These are phyloP conservation scores for Auanema freiburgensis DNA, from an alignment of 2,888 invertebrate genomes.

Conservation along the genomic window DNA sequence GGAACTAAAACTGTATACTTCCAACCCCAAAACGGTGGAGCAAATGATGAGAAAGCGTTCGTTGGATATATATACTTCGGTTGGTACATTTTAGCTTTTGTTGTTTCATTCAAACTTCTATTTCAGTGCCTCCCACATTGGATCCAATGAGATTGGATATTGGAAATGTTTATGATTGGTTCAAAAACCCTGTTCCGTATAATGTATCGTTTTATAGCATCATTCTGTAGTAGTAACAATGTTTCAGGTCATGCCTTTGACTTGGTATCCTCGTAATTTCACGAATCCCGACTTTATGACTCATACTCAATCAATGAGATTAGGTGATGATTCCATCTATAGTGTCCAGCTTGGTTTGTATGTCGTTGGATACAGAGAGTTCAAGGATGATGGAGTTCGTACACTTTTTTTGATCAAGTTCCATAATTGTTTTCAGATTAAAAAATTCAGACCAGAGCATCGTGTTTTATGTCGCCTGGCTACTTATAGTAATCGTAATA, in stretches of 20 bases:
- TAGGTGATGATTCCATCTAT: constrained; percentile 59
- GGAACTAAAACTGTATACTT: constrained; percentile 63
- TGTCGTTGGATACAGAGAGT: constrained; percentile 62
- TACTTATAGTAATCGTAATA: constrained; percentile 59
- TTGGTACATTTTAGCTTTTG: constrained; percentile 16
- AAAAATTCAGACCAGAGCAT: constrained; percentile 62
- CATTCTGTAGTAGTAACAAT: background rate
- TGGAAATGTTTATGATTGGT: constrained; percentile 62
- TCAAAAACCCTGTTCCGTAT: constrained; percentile 57
- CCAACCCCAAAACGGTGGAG: constrained; percentile 58
- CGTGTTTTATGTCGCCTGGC: constrained; percentile 53
- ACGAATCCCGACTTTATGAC: constrained; percentile 55
- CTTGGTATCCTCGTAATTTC: constrained; percentile 64
- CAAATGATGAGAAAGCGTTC: constrained; percentile 62
- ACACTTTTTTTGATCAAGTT: no score
- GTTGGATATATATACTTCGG: constrained; percentile 64
- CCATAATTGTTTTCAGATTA: constrained; percentile 43
- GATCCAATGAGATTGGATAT: constrained; percentile 63
- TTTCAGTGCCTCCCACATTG: constrained; percentile 61
- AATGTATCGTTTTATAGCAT: constrained; percentile 13
- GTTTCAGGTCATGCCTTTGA: constrained; percentile 54
- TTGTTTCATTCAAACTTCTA: background rate
- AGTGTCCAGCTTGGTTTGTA: constrained; percentile 57
- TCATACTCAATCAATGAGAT: constrained; percentile 40
- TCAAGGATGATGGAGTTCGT: constrained; percentile 51